These are phyloP conservation scores for Eptesicus fuscus DNA, from an alignment of 2,113 vertebrate species.

Conservation along the genomic window DNA sequence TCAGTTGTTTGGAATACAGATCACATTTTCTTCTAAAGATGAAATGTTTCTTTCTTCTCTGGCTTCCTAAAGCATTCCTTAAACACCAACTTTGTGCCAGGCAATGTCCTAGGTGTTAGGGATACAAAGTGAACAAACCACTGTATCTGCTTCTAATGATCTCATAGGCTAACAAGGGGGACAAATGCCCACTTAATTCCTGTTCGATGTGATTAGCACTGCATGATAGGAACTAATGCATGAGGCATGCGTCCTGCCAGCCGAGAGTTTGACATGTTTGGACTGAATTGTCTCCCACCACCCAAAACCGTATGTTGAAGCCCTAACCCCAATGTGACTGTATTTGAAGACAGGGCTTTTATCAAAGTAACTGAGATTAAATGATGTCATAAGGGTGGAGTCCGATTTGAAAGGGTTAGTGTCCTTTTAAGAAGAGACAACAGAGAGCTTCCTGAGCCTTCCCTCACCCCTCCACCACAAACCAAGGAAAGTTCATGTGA, in stretches of 20 bases:
- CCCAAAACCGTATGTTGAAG: neutral
- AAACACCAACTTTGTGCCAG: neutral
- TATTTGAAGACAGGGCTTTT: neutral
- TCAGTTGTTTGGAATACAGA: neutral
- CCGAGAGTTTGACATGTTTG: too few relatives aligned
- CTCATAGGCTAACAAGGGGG: neutral
- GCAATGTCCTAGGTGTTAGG: neutral
- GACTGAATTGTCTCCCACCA: neutral
- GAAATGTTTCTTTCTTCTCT: neutral
- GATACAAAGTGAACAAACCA: neutral
- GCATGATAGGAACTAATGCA: neutral
- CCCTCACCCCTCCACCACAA: neutral
- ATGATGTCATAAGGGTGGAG: neutral
- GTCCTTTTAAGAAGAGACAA: neutral
- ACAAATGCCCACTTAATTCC: neutral
- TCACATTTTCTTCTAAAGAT: neutral
- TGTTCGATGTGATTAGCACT: neutral
- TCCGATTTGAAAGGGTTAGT: neutral
- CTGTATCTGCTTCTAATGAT: neutral
- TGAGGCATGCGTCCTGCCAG: too few relatives aligned
- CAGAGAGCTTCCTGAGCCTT: neutral
- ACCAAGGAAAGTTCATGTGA: neutral
- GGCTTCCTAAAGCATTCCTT: neutral
- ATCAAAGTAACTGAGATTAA: neutral
- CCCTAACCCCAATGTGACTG: neutral